Evolutionary conservation across 2,888 invertebrate genomes (phyloP).

Genomic region (Cotesia congregata): DNA sequence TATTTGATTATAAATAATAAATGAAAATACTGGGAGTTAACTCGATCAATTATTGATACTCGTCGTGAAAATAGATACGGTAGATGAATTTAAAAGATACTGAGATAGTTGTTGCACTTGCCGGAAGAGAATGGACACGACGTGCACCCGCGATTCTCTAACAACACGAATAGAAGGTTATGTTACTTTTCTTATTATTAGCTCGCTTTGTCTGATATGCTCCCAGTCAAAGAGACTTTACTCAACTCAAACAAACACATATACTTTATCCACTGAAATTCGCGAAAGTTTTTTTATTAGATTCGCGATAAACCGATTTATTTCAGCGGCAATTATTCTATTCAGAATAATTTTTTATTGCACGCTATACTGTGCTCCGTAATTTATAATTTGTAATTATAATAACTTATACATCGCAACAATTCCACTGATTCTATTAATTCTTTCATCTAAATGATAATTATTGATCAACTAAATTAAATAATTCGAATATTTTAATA

Average conservation of each 20-base stretch:
- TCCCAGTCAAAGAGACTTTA: too few relatives aligned
- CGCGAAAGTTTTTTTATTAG: background rate
- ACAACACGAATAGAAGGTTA: constrained; percentile 6
- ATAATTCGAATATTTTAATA: too few relatives aligned
- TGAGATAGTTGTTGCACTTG: constrained; percentile 43
- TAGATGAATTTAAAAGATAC: constrained; percentile 47
- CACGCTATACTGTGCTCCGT: background rate
- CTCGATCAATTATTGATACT: constrained; percentile 43
- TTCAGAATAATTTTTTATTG: background rate
- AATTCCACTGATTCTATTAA: too few relatives aligned
- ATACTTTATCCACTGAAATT: background rate
- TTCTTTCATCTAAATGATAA: too few relatives aligned
- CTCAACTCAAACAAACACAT: background rate
- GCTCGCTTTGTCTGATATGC: background rate
- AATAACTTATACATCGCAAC: too few relatives aligned
- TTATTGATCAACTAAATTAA: too few relatives aligned
- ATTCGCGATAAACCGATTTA: background rate
- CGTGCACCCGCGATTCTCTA: constrained; percentile 18
- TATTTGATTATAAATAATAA: too few relatives aligned
- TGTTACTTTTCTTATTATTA: background rate
- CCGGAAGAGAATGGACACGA: constrained; percentile 51
- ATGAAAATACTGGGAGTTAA: background rate
- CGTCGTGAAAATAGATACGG: constrained; percentile 46
- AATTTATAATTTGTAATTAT: too few relatives aligned
- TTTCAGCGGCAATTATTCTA: background rate